These are phyloP conservation scores for Barnardius zonarius DNA, from an alignment of 2,113 vertebrate genomes.

Conservation along the genomic window DNA sequence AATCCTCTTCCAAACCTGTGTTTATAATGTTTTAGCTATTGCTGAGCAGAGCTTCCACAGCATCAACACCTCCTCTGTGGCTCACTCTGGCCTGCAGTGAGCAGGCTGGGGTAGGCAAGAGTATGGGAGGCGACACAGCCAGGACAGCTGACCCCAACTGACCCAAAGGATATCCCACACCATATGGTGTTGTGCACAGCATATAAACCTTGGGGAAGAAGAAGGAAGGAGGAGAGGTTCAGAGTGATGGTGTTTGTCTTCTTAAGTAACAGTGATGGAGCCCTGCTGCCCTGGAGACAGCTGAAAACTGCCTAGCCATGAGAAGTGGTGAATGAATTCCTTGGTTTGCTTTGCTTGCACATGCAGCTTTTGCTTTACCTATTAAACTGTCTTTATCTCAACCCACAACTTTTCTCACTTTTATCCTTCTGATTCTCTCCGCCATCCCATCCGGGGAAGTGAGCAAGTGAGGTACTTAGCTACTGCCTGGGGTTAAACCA, in stretches of 20 bases:
- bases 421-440: background rate
- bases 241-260: background rate
- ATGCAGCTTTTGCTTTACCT: background rate
- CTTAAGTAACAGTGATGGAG: accelerated
- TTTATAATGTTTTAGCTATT: background rate
- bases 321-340: background rate
- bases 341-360: background rate
- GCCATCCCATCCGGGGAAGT: background rate
- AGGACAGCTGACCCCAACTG: background rate
- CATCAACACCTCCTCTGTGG: background rate
- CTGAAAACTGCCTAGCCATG: background rate
- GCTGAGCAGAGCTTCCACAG: background rate
- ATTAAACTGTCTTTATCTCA: background rate
- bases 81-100: background rate
- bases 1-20: background rate
- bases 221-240: background rate
- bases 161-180: background rate
- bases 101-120: background rate
- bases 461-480: background rate
- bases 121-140: background rate
- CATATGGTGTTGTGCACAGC: background rate
- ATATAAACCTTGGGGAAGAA: background rate
- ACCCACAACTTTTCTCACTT: background rate
- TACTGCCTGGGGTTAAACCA: background rate
- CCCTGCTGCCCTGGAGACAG: background rate